A percentile compares a stretch with the other conserved stretches of the same genome.
Evolutionary conservation across 1,140 invertebrate species (phyloP).

Genomic region (Drosophila sulfurigaster): DNA sequence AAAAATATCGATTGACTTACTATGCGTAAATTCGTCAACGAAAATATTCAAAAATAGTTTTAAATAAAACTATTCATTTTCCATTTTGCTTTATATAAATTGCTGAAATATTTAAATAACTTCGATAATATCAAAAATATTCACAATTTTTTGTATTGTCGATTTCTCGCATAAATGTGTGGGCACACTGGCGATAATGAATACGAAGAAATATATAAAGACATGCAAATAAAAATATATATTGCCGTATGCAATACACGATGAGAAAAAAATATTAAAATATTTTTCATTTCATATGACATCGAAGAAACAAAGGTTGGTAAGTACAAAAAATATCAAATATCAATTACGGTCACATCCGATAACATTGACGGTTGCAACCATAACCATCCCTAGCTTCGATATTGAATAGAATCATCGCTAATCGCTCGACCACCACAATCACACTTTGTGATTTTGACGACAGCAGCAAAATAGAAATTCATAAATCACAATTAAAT

Average conservation of each 20-base stretch:
- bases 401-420: constrained; percentile 1
- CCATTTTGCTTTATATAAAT: no score
- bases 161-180: no score
- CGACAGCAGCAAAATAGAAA: constrained; percentile 50
- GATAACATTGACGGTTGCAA: constrained; percentile 9
- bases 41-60: no score
- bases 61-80: no score
- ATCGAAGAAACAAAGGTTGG: not conserved
- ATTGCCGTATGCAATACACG: no score
- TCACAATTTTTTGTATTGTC: no score
- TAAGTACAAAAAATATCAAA: not conserved
- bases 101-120: no score
- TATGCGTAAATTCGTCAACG: not conserved
- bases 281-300: not conserved
- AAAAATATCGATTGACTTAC: constrained; percentile 8
- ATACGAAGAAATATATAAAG: no score
- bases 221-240: no score
- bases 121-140: no score
- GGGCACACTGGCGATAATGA: no score
- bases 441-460: constrained; percentile 51
- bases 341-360: not conserved
- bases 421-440: constrained; percentile 39
- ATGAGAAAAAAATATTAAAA: not conserved
- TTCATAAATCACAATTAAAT: constrained; percentile 48
- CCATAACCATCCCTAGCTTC: constrained; percentile 18